These are phyloP conservation scores for Loris lydekkerianus DNA, from an alignment of 2,797 vertebrate genomes.

Conservation along the genomic window DNA sequence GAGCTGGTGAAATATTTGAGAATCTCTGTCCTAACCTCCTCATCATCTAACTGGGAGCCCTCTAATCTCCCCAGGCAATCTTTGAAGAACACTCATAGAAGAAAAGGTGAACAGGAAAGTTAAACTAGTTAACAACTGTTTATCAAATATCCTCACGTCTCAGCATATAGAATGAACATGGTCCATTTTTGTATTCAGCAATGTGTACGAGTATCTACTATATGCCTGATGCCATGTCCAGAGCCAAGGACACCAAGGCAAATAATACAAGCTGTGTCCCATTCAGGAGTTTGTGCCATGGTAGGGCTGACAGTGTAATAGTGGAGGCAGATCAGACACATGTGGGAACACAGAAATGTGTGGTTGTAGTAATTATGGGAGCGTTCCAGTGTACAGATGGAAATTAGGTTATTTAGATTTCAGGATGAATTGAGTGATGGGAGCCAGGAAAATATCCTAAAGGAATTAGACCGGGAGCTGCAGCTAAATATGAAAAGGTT, in stretches of 20 bases:
- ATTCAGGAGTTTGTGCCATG: not conserved
- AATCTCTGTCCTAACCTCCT: not conserved
- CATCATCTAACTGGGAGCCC: not conserved
- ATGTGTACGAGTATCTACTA: not conserved
- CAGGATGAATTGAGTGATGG: not conserved
- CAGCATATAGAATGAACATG: not conserved
- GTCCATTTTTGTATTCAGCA: conserved; percentile 20
- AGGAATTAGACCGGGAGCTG: conserved; percentile 40
- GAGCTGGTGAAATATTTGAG: not conserved
- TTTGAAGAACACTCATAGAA: conserved; percentile 8
- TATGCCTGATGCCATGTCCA: not conserved
- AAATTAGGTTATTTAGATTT: conserved; percentile 38
- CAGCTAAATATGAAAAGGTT: conserved; percentile 71
- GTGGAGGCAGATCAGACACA: not conserved
- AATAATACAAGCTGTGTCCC: not conserved
- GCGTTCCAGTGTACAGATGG: not conserved
- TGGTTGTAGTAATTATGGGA: not conserved
- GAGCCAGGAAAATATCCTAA: conserved; percentile 55
- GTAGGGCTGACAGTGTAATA: not conserved
- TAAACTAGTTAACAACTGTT: not conserved
- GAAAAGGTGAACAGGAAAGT: not conserved
- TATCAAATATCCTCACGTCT: not conserved
- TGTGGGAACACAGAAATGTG: not conserved
- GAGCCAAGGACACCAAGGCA: not conserved
- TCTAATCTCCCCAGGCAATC: not conserved